phyloP scores from a whole-genome alignment of 2,113 vertebrate species.

The Madoqua kirkii region DNA sequence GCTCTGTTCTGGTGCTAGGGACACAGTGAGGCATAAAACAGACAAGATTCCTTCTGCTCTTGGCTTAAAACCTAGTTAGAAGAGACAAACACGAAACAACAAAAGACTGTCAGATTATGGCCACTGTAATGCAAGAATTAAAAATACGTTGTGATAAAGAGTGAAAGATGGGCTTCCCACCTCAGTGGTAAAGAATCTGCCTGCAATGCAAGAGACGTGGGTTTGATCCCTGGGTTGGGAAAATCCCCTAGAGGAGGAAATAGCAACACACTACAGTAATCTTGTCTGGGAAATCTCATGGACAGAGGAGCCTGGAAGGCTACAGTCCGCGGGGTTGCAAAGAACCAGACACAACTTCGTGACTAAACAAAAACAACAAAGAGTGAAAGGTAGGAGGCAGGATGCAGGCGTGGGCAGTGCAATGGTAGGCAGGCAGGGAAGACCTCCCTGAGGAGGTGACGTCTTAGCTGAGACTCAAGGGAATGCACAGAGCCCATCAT shows the following conservation, averaged over 20 bases:
- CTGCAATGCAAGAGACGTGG: rapidly evolving
- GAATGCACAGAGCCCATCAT: background rate
- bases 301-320: background rate
- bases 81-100: background rate
- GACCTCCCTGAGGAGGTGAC: background rate
- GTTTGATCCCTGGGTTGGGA: background rate
- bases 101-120: background rate
- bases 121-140: background rate
- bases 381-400: background rate
- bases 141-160: background rate
- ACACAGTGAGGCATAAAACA: background rate
- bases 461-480: background rate
- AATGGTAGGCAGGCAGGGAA: background rate
- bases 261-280: background rate
- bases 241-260: background rate
- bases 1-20: background rate
- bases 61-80: background rate
- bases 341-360: background rate
- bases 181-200: background rate
- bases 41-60: background rate
- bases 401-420: background rate
- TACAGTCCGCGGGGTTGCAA: background rate
- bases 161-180: background rate
- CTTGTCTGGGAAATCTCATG: background rate
- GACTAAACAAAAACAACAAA: background rate